phyloP scores from a whole-genome alignment of 2,113 vertebrate genomes.

The Suricata suricatta region DNA sequence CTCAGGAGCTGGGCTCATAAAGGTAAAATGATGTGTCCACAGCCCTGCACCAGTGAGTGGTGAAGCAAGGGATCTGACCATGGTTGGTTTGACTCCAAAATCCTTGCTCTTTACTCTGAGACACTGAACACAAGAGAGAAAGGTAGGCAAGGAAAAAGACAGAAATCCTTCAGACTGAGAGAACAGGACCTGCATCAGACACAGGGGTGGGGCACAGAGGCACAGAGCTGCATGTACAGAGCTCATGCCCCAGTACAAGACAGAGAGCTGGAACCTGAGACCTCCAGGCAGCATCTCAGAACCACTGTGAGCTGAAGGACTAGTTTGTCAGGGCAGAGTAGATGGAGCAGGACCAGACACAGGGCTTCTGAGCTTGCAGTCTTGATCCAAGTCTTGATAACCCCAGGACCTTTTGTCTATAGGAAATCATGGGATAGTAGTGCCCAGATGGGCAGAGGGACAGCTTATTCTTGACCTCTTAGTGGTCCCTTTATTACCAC shows the following conservation, averaged over 20 bases:
- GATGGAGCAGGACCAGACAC: neutral
- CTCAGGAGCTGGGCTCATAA: neutral
- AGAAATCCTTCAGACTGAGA: neutral
- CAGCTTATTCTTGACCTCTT: neutral
- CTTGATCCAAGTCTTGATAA: neutral
- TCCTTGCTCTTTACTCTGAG: neutral
- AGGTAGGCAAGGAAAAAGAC: neutral
- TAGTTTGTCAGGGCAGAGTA: neutral
- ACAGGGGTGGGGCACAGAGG: neutral
- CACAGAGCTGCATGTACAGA: neutral
- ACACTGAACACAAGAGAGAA: neutral
- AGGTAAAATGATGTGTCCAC: neutral
- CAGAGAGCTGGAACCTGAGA: neutral
- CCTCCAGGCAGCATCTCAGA: neutral
- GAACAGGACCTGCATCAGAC: neutral
- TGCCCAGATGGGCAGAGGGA: neutral
- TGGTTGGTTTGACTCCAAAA: neutral
- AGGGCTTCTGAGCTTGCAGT: neutral
- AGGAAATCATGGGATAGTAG: neutral
- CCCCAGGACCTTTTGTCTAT: neutral
- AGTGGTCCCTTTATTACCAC: neutral
- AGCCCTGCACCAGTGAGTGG: neutral
- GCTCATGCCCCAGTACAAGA: neutral
- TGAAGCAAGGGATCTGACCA: neutral
- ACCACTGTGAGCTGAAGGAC: neutral